Evolutionary conservation across 2,888 invertebrate genomes (phyloP), one percentile per base, ranked within the genome.

Genomic region (Hypomecis atomaria): DNA sequence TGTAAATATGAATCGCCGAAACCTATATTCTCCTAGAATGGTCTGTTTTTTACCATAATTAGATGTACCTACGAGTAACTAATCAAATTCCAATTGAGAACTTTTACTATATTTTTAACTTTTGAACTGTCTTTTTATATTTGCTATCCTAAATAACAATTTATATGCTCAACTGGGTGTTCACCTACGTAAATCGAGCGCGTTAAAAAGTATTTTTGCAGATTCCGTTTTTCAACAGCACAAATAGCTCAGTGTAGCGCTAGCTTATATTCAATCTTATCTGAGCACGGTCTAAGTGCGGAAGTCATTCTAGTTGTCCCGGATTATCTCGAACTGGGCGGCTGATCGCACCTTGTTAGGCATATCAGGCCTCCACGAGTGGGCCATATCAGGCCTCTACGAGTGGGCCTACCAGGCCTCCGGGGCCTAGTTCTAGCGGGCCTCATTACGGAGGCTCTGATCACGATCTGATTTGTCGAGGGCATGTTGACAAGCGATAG

Each of bases 281-380:
- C 55, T 56, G 7, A 7, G 13, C 33, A 9, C 40, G 3, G 65
- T 65, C 65, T 56, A 56, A 57, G 64, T 58, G 57, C 68, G 68
- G 71, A 68, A 68, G 71, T 71, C 67, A 52, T 67, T 67, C 59
- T 36, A 59, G 66, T 54, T 60, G 67, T 60, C 62, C 50, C 9
- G 61, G 67, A 65, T 70, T 68, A 71, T 70, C 67, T 68, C 59
- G 34, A 56, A 33, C 48, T 55, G 44, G 10, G 61, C 37, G 60
- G 34, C 45, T 50, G 63, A 66, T 70, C 66, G 59, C 62, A 23
- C n/a, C 59, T 42, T 49, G 49, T 49, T 57, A 57, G 23, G 8
- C 9, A 3, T 33, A 34, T 54, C 43, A 11, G 7, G 11, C 38
- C 43, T 36, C n/a, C 9, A 23, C 23, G 23, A 23, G 3, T 57